These are phyloP conservation scores for Odontomachus brunneus DNA, from an alignment of 1,140 invertebrate species.

Conservation along the genomic window DNA sequence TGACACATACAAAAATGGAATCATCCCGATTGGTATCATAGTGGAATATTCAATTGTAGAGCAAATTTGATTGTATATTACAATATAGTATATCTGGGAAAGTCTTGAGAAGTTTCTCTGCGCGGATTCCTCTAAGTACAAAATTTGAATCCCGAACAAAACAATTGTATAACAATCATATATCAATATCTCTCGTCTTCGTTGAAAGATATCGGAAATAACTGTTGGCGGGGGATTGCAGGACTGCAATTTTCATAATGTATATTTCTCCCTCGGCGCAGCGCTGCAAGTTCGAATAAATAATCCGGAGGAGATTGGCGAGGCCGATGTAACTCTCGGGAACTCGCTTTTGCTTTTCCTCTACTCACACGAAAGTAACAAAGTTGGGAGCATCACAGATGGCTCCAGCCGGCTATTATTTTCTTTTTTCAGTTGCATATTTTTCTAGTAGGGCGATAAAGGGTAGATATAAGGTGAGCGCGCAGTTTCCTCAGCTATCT, in stretches of 20 bases:
- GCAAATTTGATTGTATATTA: no score
- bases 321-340: slow-evolving; percentile 8
- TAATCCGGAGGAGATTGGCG: background rate
- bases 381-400: slow-evolving; percentile 17
- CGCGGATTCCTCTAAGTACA: no score
- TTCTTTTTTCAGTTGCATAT: background rate
- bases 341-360: background rate
- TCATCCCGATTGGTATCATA: no score
- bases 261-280: background rate
- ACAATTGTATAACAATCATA: no score
- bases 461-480: background rate
- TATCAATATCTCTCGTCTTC: background rate
- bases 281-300: slow-evolving; percentile 12
- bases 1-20: no score
- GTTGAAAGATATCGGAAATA: background rate
- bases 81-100: no score
- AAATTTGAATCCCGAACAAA: no score
- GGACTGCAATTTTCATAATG: background rate
- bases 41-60: no score
- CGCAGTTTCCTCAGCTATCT: background rate
- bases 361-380: slow-evolving; percentile 14
- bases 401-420: background rate
- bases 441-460: background rate
- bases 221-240: no score
- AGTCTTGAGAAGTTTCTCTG: no score